phyloP scores from a whole-genome alignment of 2,113 vertebrate genomes.

The Candoia aspera region DNA sequence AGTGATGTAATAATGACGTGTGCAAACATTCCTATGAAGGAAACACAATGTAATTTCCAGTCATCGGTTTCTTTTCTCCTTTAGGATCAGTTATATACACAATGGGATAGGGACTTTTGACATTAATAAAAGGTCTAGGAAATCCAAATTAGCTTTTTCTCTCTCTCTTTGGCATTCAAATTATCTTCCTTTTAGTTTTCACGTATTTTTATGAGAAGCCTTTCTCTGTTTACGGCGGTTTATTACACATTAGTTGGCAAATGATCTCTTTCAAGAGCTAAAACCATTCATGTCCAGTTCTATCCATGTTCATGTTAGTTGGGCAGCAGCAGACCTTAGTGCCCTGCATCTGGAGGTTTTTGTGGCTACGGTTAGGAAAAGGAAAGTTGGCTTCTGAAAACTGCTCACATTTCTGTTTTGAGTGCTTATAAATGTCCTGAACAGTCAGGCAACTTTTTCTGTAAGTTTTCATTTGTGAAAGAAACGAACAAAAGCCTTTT shows the following conservation, averaged over 20 bases:
- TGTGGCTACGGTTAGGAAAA: background rate
- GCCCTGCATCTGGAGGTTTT: background rate
- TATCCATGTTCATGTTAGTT: background rate
- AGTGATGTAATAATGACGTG: background rate
- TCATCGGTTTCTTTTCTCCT: background rate
- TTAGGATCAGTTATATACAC: background rate
- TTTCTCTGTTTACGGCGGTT: background rate
- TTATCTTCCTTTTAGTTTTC: background rate
- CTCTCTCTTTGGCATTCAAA: too few species aligned
- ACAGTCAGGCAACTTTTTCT: conserved; percentile 16
- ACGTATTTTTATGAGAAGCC: background rate
- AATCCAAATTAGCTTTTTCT: background rate
- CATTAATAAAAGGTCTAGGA: background rate
- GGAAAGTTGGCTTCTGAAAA: background rate
- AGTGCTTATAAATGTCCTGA: conserved; percentile 14
- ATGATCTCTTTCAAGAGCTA: background rate
- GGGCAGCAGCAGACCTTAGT: background rate
- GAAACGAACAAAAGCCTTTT: background rate
- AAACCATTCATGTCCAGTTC: background rate
- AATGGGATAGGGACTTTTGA: background rate
- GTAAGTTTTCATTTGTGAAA: conserved; percentile 21
- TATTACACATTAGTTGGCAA: background rate
- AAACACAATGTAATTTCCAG: background rate
- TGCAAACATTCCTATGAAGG: background rate
- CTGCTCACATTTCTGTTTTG: background rate